Base-by-base conservation (phyloP, 2,113 vertebrate genomes). In the Calidris pugnax region DNA sequence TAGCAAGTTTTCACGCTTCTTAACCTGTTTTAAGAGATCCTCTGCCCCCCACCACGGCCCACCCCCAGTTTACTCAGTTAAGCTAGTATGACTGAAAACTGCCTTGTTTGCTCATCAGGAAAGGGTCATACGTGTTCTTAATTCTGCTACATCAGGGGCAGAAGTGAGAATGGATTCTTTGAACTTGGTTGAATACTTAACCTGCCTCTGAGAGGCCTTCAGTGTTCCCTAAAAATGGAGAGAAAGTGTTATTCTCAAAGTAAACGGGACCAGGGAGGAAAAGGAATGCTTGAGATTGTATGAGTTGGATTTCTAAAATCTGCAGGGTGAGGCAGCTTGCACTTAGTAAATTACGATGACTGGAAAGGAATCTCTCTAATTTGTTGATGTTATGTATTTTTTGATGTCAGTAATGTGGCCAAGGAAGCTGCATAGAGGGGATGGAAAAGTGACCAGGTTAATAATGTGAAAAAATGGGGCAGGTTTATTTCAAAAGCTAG, bases 401-500 rank as follows among this genome's bases (percentile, higher is more conserved):
- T 91, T 74, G 35, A n/a, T 95, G 81, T 92, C 43, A 33, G 35
- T 92, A 85, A 87, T 48, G 35, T 35, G 27, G 51, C n/a, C 47
- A 32, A 89, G 64, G 80, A 93, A 87, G 30, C 68, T 91, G 86
- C 10, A 32, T 74, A 72, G 45, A 63, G 8, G 21, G 32, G 35
- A 8, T 75, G 5, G 48, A 67, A 87, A 89, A 95, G 60, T n/a
- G 27, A 72, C 33, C 2, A 8, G 80, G 68, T 89, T 56, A 93
- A 63, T 89, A 81, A 77, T 67, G 59, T 86, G 69, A 73, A 78
- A 95, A 92, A 89, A 72, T 5, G 17, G 24, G 63, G 22, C 41
- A 87, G 35, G 71, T 87, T 89, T 96, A 64, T 85, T 94, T 93
- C 71, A 79, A 91, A 86, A 85, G 82, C 71, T 82, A 64, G 73